Base-by-base conservation (phyloP, 2,113 vertebrate genomes). In the Pelecanus crispus region DNA sequence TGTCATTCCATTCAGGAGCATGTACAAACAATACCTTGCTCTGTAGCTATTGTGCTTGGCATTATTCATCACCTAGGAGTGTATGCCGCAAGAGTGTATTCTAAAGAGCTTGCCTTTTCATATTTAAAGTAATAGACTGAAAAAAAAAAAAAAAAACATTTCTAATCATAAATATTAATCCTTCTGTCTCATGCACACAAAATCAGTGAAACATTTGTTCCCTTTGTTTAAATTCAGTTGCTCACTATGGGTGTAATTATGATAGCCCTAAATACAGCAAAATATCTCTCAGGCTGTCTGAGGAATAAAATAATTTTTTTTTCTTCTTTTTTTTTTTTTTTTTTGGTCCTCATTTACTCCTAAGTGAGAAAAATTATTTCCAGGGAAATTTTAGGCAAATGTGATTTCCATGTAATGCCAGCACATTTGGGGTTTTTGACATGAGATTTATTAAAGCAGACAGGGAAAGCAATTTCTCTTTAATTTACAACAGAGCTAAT, bases 401-500 rank as follows among this genome's bases (percentile, higher is more conserved):
- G 55, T 63, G 44, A 86, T 88, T 95, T 88, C 65, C 59, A 34
- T 73, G 58, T 85, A 80, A 53, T 82, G 88, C 38, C 56, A 87
- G 58, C 58, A 79, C 45, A 81, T 88, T 81, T 94, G 36, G 7
- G 4, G 4, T 13, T 92, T 92, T 92, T 89, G 68, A 90, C 70
- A 53, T 62, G 45, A 88, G 50, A 81, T 93, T 97, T 94, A 95
- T 88, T 90, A 95, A 93, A 87, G 47, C n/a, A 91, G 86, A 49
- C 90, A 94, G n/a, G 25, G 44, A 94, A 80, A 81, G 65, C 65
- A 78, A 93, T 95, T 94, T 93, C 47, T 83, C 25, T 92, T 95
- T 94, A 95, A 95, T 95, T 96, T 94, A 83, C 59, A 91, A 9
- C 42, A 78, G 34, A 94, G 77, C 16, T 96, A 96, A 92, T 90